A percentile compares a stretch with the other conserved stretches of the same genome.
Conservation (phyloP, 23 tunicate species). For the Clavelina lepadiformis region DNA sequence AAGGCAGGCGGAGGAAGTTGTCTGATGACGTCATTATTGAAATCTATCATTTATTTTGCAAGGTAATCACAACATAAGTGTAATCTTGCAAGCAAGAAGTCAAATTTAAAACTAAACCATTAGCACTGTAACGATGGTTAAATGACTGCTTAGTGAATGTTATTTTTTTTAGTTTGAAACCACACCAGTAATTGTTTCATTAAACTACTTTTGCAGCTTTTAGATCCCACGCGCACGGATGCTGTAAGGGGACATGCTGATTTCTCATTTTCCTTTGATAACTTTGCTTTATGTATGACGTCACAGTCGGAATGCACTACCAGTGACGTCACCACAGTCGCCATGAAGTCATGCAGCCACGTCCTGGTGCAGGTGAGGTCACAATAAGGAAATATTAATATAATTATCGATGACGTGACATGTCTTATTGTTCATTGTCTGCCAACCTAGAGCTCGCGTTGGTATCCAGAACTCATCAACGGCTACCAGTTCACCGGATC, state of each 20-base stretch:
- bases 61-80: constrained; percentile 13
- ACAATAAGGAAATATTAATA: no score
- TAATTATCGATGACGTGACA: no score
- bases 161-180: no score
- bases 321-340: constrained; percentile 6
- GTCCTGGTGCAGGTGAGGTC: constrained; percentile 35
- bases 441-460: constrained; percentile 56
- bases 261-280: constrained; percentile 42
- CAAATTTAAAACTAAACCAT: no score
- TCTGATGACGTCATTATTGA: constrained; percentile 5
- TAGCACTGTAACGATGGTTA: no score
- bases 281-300: constrained; percentile 50
- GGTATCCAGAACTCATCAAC: constrained; percentile 76
- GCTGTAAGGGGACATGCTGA: constrained; percentile 53
- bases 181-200: no score
- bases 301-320: constrained; percentile 47
- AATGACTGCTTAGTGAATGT: no score
- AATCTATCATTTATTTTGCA: constrained; percentile 55
- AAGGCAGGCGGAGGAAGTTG: constrained; percentile 30
- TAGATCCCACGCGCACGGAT: constrained; percentile 50
- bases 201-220: constrained; percentile 27
- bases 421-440: no score
- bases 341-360: constrained; percentile 46
- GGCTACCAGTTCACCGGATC: constrained; percentile 42
- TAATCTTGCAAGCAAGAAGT: background rate